Percentiles rank a stretch among this genome's conserved stretches.
Evolutionary conservation across 2,888 invertebrate genomes (phyloP).

Genomic region (Vanessa cardui): DNA sequence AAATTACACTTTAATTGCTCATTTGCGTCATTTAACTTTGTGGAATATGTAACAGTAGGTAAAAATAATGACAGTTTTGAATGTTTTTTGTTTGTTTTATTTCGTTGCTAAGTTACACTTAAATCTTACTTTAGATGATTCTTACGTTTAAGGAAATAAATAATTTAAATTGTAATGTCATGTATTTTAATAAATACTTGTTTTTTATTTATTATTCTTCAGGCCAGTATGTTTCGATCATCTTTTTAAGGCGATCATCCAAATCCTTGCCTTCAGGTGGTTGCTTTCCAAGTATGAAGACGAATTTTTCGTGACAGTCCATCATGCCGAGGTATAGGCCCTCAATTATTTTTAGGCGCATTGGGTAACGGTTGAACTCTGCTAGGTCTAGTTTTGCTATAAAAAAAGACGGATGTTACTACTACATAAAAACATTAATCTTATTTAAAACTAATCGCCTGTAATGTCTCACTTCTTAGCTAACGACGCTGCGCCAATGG

Average conservation of each 20-base stretch:
- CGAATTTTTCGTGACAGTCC: conserved; percentile 70
- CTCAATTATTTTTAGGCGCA: conserved; percentile 66
- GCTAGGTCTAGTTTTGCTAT: conserved; percentile 61
- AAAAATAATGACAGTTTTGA: conserved; percentile 38
- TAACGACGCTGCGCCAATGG: no score
- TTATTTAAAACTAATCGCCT: no score
- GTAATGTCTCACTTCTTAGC: no score
- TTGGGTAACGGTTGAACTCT: conserved; percentile 65
- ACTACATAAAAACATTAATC: not conserved
- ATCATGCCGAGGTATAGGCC: conserved; percentile 67
- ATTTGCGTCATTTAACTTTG: conserved; percentile 59
- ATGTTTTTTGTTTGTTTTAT: conserved; percentile 38
- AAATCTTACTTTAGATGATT: conserved; percentile 18
- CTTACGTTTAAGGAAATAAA: not conserved
- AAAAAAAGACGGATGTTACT: conserved; percentile 15
- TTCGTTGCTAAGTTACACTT: conserved; percentile 36
- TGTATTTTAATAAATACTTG: not conserved
- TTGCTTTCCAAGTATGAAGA: conserved; percentile 64
- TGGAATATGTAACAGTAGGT: conserved; percentile 38
- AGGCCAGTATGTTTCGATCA: conserved; percentile 66
- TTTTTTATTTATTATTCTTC: conserved; percentile 46
- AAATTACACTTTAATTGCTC: conserved; percentile 59
- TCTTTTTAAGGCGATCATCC: conserved; percentile 59
- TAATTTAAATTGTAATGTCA: not conserved
- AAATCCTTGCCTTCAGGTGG: conserved; percentile 55